Conservation (phyloP, 2,113 vertebrate species). For the Salvelinus sp. region DNA sequence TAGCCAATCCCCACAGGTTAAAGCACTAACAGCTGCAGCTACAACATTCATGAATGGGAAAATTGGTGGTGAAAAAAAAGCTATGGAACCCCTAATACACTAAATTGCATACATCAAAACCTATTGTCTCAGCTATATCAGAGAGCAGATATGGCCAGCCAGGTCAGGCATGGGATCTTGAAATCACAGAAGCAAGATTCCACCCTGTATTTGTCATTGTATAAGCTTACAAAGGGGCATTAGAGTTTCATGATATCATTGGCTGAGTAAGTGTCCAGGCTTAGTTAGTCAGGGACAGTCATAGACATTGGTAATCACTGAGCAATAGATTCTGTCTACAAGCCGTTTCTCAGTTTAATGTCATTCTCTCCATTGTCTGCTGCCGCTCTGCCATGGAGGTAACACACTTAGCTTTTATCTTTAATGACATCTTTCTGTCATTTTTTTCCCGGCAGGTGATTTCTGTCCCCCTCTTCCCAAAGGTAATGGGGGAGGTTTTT, state of each 20-base stretch:
- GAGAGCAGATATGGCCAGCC: not conserved
- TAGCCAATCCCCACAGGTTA: too few species aligned
- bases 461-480: constrained; percentile 13
- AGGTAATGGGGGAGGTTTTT: too few species aligned
- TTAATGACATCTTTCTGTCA: constrained; percentile 49
- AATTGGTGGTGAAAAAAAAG: too few species aligned
- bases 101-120: too few species aligned
- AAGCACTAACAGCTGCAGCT: too few species aligned
- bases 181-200: not conserved
- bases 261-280: not conserved
- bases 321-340: not conserved
- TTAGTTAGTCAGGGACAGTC: not conserved
- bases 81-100: too few species aligned
- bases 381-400: not conserved
- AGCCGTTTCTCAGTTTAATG: not conserved
- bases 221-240: not conserved
- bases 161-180: not conserved
- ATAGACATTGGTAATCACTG: not conserved
- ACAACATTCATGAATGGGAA: too few species aligned
- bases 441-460: constrained; percentile 28
- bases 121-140: not conserved
- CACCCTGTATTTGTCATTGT: not conserved
- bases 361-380: not conserved
- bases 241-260: not conserved
- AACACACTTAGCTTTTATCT: constrained; percentile 30